phyloP scores from a whole-genome alignment of 2,797 vertebrate genomes.

The Clangula hyemalis region DNA sequence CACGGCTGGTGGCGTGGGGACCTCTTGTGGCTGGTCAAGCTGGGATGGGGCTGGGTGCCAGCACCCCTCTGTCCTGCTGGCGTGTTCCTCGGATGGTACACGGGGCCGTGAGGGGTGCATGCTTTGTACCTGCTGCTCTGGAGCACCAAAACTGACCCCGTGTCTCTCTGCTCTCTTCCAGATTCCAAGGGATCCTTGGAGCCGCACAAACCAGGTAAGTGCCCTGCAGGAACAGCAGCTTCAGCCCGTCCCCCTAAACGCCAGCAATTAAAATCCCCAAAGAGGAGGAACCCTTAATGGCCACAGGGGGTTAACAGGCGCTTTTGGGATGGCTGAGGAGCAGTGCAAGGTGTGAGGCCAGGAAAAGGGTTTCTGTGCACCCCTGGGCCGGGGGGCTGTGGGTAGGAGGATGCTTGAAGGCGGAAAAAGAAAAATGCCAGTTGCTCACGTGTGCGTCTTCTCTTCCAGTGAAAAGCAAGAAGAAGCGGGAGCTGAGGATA shows the following conservation, averaged over 20 bases:
- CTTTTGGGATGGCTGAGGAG: background rate
- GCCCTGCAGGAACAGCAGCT: background rate
- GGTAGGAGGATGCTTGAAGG: background rate
- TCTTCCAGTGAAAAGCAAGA: conserved; percentile 75
- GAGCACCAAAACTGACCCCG: background rate
- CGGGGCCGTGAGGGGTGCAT: accelerated
- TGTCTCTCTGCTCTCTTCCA: conserved; percentile 23
- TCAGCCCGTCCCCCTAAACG: background rate
- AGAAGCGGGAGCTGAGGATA: conserved; percentile 79
- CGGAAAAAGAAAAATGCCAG: background rate
- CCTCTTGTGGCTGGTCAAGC: conserved; percentile 61
- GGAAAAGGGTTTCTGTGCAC: background rate
- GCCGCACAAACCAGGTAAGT: conserved; percentile 61
- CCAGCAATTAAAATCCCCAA: background rate
- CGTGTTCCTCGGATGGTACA: accelerated
- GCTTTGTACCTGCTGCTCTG: background rate
- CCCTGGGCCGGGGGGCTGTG: background rate
- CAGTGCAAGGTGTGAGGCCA: background rate
- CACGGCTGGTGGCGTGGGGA: conserved; percentile 2
- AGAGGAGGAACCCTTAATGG: background rate
- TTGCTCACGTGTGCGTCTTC: background rate
- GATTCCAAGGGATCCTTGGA: conserved; percentile 74
- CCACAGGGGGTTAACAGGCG: background rate
- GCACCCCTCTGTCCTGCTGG: background rate
- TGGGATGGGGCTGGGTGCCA: background rate